Base-by-base conservation (phyloP, 2,113 vertebrate genomes). In the Dicrurus megarhynchus region DNA sequence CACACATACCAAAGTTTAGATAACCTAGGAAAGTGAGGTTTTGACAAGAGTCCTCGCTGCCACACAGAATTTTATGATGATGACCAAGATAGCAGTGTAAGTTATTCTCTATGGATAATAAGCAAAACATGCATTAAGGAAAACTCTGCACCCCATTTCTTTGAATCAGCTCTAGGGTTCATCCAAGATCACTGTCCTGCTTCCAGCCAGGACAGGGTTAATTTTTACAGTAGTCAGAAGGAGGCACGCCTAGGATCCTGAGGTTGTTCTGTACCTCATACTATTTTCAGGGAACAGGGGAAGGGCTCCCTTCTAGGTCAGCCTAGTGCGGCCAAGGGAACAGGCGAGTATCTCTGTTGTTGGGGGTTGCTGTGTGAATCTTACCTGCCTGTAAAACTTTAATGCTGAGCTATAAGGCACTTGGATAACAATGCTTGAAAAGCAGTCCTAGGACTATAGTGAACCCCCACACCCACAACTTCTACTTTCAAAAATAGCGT, bases 281-380 rank as follows among this genome's bases (percentile, higher is more conserved):
- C 26, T 22, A 42, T 65, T 73, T 30, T 65, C 32, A 42, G 27
- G 32, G 32, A 22, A 44, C 10, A 64, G 50, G 15, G 24, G 19
- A 55, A 61, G 28, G 32, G 42, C 57, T 65, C 42, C 32, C 42
- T 65, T 88, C 67, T 32, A 32, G 67, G 8, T 50, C 59, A 65
- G 17, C 1, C 1, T 1, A 32, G 26, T 22, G 16, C 6, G 2
- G 84, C n/a, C 32, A 24, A 35, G 9, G 49, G 42, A 73, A 8
- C 7, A 9, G 57, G 26, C 21, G 10, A 56, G 9, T 3, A 42
- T 64, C 26, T 17, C 21, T 3, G 14, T 3, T 56, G 30, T 13
- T 35, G 22, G 28, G 8, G 24, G 33, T 28, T 81, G 57, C 37
- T 73, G 23, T 19, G 14, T 27, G 6, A 56, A 33, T 35, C 11